Evolutionary conservation across 1,140 invertebrate genomes (phyloP).

Genomic region (Drosophila neocordata): DNA sequence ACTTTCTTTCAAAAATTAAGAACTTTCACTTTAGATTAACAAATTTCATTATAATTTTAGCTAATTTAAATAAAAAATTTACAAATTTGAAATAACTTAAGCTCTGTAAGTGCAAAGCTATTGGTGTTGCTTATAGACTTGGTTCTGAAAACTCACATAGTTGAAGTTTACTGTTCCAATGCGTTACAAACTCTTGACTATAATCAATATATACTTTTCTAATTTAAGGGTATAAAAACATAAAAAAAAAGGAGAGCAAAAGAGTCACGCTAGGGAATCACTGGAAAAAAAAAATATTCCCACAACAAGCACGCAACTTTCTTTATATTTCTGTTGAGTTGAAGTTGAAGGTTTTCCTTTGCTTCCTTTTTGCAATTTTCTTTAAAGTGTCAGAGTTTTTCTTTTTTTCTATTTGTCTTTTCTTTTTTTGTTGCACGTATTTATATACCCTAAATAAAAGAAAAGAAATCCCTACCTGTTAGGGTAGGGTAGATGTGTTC

Average conservation of each 20-base stretch:
- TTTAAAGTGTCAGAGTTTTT: constrained; percentile 65
- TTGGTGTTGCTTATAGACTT: no score
- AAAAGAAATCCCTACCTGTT: no score
- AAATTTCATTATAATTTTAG: no score
- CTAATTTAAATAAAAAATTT: no score
- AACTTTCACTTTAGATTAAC: no score
- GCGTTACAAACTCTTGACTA: constrained; percentile 30
- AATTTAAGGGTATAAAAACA: not conserved
- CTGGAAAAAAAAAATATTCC: not conserved
- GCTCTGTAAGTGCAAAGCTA: no score
- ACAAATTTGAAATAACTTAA: no score
- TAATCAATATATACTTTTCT: not conserved
- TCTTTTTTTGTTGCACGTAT: not conserved
- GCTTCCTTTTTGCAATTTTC: constrained; percentile 51
- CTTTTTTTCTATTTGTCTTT: not conserved
- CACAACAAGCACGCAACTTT: constrained; percentile 6
- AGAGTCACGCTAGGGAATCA: constrained; percentile 6
- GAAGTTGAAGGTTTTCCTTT: constrained; percentile 32
- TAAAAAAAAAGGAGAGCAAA: not conserved
- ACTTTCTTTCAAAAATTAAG: no score
- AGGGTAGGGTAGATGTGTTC: no score
- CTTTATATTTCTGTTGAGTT: not conserved
- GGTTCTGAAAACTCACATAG: no score
- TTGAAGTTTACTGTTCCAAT: no score
- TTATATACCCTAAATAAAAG: not conserved